Percentiles rank a stretch among this genome's conserved stretches.
phyloP scores from a whole-genome alignment of 2,113 vertebrate species.

The Hippocampus abdominalis region DNA sequence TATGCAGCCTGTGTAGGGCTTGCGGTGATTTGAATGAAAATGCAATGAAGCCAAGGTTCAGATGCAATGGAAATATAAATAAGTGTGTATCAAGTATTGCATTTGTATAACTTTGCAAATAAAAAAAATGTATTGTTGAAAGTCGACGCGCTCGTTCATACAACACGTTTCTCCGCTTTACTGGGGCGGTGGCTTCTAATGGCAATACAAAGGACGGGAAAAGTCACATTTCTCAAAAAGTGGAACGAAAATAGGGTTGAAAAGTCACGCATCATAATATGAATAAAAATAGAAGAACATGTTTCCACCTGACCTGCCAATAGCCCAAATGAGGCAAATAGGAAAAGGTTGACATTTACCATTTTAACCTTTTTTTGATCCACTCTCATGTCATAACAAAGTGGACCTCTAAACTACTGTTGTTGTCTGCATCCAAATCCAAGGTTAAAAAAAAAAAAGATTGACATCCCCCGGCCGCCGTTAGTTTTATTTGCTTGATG shows the following conservation, averaged over 20 bases:
- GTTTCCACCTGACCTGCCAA: background rate
- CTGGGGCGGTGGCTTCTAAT: background rate
- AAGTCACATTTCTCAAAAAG: background rate
- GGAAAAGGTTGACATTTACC: background rate
- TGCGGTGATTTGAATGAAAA: background rate
- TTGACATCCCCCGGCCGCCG: background rate
- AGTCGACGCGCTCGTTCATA: background rate
- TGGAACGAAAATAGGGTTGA: background rate
- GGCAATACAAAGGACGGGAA: background rate
- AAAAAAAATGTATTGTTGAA: background rate
- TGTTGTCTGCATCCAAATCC: background rate
- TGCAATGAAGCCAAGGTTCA: background rate
- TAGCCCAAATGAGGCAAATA: background rate
- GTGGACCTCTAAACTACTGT: too few relatives aligned
- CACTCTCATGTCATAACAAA: background rate
- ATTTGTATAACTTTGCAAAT: background rate
- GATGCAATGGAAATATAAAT: background rate
- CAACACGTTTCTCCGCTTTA: background rate
- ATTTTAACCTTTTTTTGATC: background rate
- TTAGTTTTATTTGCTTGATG: background rate
- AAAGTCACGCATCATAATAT: background rate
- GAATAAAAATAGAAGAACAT: background rate
- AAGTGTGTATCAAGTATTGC: background rate
- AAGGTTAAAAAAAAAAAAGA: background rate
- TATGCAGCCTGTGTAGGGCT: background rate